These are phyloP conservation scores for Tolmerus cingulatus DNA, from an alignment of 2,888 invertebrate genomes.

Conservation along the genomic window DNA sequence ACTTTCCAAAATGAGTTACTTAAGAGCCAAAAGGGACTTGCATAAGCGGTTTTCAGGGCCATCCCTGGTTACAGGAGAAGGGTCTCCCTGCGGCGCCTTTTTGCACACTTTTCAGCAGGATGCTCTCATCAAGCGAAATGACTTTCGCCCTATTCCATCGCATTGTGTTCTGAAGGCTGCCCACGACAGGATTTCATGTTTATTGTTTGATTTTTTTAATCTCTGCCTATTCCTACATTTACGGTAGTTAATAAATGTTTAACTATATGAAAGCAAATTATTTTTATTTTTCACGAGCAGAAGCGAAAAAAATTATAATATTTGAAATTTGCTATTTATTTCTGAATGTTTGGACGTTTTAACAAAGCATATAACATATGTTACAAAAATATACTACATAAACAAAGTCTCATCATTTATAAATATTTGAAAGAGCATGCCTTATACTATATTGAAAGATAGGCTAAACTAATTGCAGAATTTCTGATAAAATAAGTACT, in stretches of 20 bases:
- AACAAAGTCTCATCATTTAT: no score
- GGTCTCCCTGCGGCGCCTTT: background rate
- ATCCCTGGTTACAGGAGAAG: background rate
- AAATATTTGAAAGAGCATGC: no score
- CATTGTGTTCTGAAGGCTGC: background rate
- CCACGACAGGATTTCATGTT: background rate
- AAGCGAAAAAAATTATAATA: no score
- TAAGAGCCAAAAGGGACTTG: background rate
- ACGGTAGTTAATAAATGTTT: background rate
- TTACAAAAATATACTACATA: no score
- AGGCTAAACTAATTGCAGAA: no score
- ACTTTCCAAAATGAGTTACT: background rate
- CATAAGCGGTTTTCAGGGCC: background rate
- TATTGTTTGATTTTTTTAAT: background rate
- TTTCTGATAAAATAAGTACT: no score
- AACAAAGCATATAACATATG: no score
- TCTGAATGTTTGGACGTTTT: no score
- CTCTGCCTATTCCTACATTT: background rate
- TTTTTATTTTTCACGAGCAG: no score
- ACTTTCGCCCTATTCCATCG: background rate
- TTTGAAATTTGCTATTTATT: no score
- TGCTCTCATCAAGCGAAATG: background rate
- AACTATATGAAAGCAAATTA: background rate
- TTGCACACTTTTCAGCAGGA: background rate
- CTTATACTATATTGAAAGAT: no score